Evolutionary conservation across 2,797 vertebrate species (phyloP), one percentile per base, ranked within the genome.

Genomic region (Sebastes dallii): DNA sequence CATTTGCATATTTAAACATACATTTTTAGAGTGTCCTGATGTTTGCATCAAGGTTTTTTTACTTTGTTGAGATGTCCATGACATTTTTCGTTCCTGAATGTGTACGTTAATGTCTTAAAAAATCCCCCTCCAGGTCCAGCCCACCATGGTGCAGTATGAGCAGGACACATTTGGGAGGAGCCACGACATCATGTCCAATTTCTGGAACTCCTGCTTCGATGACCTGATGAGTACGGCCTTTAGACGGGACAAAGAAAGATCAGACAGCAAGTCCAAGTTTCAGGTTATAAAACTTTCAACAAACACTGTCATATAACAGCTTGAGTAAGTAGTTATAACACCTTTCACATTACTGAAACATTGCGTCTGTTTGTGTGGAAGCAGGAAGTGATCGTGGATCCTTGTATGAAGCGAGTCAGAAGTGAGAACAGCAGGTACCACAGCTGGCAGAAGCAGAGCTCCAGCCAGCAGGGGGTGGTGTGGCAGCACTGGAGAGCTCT

Each of bases 131-230:
- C 75, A 99, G 99, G 97, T 99, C 54, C 96, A 96, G 89, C 96
- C 97, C 71, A 95, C 95, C 75, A 98, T 98, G 97, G 96, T 97
- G 22, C 97, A 98, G 89, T 99, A 98, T 4, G 96, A 98, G 85
- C 93, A 96, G 92, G 98, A 99, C 94, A 99, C 96, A 0, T 99
- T 99, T 0, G 97, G 97, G 18, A 96, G 97, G 91, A 97, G 98
- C 89, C 99, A 99, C 0, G 96, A 99, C 90, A 97, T 97, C 90
- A 99, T 99, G 98, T 99, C 98, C 11, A 97, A 96, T 67, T 99
- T 99, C 94, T 99, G 99, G 99, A 99, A 99, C 11, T 96, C 97
- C 25, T 99, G 98, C 77, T 99, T 98, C 0, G 99, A 99, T 4
- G 96, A 96, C 66, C 95, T 99, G 77, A 99, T 99, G 98, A 99